phyloP scores from a whole-genome alignment of 2,113 vertebrate species.

The Emydocephalus ijimae region DNA sequence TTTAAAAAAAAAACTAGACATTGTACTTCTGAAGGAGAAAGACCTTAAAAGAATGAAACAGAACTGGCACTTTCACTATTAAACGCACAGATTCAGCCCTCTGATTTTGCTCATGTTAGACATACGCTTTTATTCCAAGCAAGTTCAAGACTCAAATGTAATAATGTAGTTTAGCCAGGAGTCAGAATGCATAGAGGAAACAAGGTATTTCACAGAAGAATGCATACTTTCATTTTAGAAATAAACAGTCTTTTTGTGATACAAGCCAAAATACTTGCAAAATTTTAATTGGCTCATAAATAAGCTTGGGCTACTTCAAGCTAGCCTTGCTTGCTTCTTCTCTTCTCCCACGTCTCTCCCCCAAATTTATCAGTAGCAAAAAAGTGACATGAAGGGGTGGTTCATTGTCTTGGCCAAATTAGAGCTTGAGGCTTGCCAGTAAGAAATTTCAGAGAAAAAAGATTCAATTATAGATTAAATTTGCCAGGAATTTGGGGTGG shows the following conservation, averaged over 20 bases:
- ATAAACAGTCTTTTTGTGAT: neutral
- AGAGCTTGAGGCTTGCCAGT: neutral
- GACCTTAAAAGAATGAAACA: neutral
- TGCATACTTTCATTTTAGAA: neutral
- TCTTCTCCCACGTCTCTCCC: neutral
- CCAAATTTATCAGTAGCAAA: no score
- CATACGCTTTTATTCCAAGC: neutral
- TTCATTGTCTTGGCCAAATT: neutral
- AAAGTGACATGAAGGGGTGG: no score
- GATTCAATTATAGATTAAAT: neutral
- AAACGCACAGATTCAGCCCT: neutral
- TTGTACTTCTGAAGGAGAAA: neutral
- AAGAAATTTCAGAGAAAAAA: neutral
- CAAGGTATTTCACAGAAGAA: neutral
- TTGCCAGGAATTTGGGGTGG: neutral
- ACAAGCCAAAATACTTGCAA: neutral
- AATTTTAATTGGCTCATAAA: neutral
- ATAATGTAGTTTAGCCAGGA: neutral
- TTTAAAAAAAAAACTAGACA: neutral
- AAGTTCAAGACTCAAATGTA: neutral
- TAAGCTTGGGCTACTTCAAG: neutral
- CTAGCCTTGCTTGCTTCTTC: neutral
- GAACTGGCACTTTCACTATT: neutral
- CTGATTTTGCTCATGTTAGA: neutral
- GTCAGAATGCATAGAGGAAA: neutral